phyloP scores from a whole-genome alignment of 2,113 vertebrate species.

The Petroica traversi region DNA sequence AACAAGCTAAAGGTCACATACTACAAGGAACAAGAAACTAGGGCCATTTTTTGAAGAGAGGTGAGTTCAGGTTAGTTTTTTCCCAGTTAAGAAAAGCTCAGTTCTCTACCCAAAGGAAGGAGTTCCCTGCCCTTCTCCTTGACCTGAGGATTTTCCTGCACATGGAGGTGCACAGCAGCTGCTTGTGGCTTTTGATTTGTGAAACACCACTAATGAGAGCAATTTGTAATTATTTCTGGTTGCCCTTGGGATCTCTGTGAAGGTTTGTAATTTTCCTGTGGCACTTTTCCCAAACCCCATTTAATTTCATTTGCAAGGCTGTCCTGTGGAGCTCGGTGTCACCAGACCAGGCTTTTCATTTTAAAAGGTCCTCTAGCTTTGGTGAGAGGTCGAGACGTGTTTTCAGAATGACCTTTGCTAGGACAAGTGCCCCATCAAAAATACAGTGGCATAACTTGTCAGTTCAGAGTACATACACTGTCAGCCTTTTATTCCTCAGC shows the following conservation, averaged over 20 bases:
- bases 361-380: background rate
- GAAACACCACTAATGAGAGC: background rate
- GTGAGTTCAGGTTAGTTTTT: background rate
- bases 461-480: background rate
- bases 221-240: background rate
- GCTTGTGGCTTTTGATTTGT: background rate
- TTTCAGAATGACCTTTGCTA: background rate
- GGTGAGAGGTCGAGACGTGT: background rate
- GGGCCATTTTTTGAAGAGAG: background rate
- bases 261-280: background rate
- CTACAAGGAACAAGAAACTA: background rate
- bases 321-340: background rate
- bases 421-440: background rate
- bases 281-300: background rate
- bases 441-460: background rate
- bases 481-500: background rate
- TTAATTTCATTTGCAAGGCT: background rate
- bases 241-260: background rate
- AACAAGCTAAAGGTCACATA: background rate
- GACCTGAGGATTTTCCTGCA: background rate
- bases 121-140: background rate
- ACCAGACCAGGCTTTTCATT: background rate
- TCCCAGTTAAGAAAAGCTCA: background rate
- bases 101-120: background rate
- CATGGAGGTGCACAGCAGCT: rapidly evolving